Conservation (phyloP, 2,797 vertebrate genomes). For the Chromobotia macracanthus region DNA sequence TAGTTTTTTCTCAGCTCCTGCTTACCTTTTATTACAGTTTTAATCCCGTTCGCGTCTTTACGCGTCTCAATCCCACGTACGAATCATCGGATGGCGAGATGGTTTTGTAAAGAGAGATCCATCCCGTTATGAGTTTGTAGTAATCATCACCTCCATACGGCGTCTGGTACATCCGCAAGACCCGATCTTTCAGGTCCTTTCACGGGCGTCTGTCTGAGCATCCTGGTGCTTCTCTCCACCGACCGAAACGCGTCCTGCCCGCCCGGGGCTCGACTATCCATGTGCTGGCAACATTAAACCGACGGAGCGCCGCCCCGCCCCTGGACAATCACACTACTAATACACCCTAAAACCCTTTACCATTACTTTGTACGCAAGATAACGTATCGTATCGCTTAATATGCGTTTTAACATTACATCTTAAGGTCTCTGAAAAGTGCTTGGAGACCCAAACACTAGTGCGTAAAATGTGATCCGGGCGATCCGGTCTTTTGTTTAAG, state of each 20-base stretch:
- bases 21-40: conserved; percentile 61
- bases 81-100: conserved; percentile 11
- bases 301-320: conserved; percentile 65
- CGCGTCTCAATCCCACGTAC: conserved; percentile 21
- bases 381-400: neutral
- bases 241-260: conserved; percentile 68
- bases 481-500: neutral
- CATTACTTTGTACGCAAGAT: neutral
- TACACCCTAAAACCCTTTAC: neutral
- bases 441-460: neutral
- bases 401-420: neutral
- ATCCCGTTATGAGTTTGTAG: conserved; percentile 39
- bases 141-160: conserved; percentile 49
- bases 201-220: conserved; percentile 67
- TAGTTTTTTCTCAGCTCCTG: conserved; percentile 23
- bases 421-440: neutral
- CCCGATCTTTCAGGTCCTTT: conserved; percentile 58
- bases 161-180: conserved; percentile 62
- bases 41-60: conserved; percentile 55
- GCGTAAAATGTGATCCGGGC: too few species aligned
- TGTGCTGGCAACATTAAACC: conserved; percentile 69
- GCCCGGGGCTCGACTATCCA: conserved; percentile 73
- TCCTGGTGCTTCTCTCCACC: conserved; percentile 49
- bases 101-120: conserved; percentile 20
- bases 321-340: conserved; percentile 37